Evolutionary conservation across 2,113 vertebrate genomes (phyloP).

Genomic region (Penelope pileata): DNA sequence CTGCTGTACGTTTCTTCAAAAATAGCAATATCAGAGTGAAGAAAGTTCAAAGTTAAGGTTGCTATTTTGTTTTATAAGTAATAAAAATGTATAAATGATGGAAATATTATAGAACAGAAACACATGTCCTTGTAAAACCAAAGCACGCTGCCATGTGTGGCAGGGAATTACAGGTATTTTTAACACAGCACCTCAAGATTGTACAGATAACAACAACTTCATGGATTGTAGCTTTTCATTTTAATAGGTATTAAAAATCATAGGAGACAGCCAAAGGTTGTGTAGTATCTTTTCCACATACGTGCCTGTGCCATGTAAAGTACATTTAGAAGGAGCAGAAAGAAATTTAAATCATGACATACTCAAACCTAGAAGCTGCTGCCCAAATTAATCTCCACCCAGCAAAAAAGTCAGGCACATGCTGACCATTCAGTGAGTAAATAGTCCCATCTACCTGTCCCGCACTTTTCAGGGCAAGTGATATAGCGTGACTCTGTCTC

Average conservation of each 20-base stretch:
- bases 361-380: background rate
- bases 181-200: background rate
- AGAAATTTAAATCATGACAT: background rate
- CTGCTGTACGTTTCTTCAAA: background rate
- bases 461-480: background rate
- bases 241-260: constrained; percentile 13
- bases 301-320: background rate
- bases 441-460: background rate
- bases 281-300: background rate
- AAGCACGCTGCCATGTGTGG: background rate
- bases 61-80: constrained; percentile 11
- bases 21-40: background rate
- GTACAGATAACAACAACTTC: background rate
- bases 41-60: constrained; percentile 13
- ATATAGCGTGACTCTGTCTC: background rate
- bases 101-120: background rate
- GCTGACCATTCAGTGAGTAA: background rate
- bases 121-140: background rate
- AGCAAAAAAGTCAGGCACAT: background rate
- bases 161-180: constrained; percentile 6
- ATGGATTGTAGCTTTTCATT: constrained; percentile 26
- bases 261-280: background rate
- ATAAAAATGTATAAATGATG: constrained; percentile 11
- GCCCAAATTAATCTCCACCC: background rate
- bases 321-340: background rate